Percentiles rank a stretch among this genome's conserved stretches.
These are phyloP conservation scores for Diaphora mendica DNA, from an alignment of 2,888 invertebrate species.

Conservation along the genomic window DNA sequence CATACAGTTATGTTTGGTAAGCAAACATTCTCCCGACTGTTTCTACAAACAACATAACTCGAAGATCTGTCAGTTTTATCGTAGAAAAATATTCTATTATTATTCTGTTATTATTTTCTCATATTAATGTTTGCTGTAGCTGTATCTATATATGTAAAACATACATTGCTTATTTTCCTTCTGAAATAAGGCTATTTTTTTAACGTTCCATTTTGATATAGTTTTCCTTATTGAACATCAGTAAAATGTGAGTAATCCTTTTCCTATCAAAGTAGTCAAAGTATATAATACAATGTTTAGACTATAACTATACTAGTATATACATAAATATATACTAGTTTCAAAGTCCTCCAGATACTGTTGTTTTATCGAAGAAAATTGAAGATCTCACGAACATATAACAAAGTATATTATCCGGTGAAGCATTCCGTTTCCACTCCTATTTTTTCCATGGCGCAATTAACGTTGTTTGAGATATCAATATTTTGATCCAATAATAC, in stretches of 20 bases:
- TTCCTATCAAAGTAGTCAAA: neutral
- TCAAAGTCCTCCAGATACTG: neutral
- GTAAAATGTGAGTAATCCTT: neutral
- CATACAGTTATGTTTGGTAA: slow-evolving; percentile 62
- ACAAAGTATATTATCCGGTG: neutral
- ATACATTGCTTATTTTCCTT: neutral
- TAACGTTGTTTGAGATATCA: neutral
- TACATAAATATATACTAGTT: neutral
- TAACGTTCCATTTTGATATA: neutral
- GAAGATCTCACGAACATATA: neutral
- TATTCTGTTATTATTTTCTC: slow-evolving; percentile 38
- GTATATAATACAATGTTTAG: neutral
- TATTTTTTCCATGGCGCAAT: neutral
- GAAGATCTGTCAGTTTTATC: slow-evolving; percentile 48
- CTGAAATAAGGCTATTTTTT: neutral
- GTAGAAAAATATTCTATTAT: slow-evolving; percentile 47
- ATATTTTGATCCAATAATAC: too few species aligned
- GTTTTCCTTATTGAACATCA: neutral
- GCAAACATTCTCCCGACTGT: slow-evolving; percentile 67
- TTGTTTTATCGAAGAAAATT: neutral
- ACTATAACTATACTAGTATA: neutral
- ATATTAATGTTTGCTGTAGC: slow-evolving; percentile 11
- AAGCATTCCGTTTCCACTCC: neutral
- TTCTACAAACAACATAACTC: slow-evolving; percentile 64
- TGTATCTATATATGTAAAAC: neutral